phyloP scores from a whole-genome alignment of 2,113 vertebrate genomes.

The Blennius ocellaris region DNA sequence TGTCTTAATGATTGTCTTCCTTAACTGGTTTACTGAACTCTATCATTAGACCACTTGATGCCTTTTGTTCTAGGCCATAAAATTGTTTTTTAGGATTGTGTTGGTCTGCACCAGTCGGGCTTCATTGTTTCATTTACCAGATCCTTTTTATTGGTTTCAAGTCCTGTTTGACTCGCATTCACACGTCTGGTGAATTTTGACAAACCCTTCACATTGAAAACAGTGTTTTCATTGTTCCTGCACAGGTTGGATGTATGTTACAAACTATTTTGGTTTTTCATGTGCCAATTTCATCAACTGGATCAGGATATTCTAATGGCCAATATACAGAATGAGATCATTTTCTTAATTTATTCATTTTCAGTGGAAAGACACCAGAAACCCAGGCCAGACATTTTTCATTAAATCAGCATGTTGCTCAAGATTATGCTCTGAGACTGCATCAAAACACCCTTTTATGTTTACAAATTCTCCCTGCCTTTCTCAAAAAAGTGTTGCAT shows the following conservation, averaged over 20 bases:
- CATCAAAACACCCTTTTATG: neutral
- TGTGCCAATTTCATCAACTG: constrained; percentile 7
- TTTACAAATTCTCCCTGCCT: neutral
- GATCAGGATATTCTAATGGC: constrained; percentile 1
- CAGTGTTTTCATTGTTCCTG: neutral
- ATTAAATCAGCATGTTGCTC: constrained; percentile 5
- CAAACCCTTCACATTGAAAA: constrained; percentile 1
- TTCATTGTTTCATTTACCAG: constrained; percentile 16
- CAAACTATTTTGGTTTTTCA: constrained; percentile 17
- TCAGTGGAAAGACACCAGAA: neutral
- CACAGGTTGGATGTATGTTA: neutral
- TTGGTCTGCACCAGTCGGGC: neutral
- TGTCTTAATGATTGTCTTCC: constrained; percentile 4
- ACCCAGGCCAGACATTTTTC: neutral
- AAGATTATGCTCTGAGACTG: neutral
- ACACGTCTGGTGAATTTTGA: neutral
- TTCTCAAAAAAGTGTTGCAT: constrained; percentile 7
- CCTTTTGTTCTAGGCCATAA: constrained; percentile 6
- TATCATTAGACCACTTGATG: constrained; percentile 13
- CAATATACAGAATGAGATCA: neutral
- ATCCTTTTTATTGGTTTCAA: constrained; percentile 37
- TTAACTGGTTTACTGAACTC: neutral
- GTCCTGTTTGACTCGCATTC: constrained; percentile 2
- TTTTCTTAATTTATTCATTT: neutral
- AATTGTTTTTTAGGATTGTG: constrained; percentile 31